These are phyloP conservation scores for Orestias chungarensis DNA, from an alignment of 2,797 vertebrate species.

Conservation along the genomic window DNA sequence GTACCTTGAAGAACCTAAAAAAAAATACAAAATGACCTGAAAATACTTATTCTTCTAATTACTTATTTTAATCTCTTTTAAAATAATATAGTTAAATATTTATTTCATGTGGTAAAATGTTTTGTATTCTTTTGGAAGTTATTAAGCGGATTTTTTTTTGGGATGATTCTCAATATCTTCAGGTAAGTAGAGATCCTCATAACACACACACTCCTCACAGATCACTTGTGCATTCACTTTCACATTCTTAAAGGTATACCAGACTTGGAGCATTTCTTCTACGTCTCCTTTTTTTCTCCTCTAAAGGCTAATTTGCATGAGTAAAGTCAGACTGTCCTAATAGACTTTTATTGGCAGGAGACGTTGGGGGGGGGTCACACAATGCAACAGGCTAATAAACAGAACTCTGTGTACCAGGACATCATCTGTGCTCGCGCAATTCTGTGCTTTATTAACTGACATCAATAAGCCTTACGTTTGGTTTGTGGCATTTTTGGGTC, in stretches of 20 bases:
- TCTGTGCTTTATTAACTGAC: not conserved
- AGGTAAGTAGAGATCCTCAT: slow-evolving; percentile 27
- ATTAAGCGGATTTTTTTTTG: not conserved
- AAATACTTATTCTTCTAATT: no score
- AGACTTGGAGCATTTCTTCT: slow-evolving; percentile 32
- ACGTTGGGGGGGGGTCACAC: slow-evolving; percentile 48
- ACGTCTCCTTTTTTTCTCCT: slow-evolving; percentile 26
- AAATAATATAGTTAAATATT: not conserved
- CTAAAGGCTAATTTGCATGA: slow-evolving; percentile 63
- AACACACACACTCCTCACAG: slow-evolving; percentile 18
- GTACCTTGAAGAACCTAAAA: not conserved
- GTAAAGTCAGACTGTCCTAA: slow-evolving; percentile 71
- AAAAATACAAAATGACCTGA: not conserved
- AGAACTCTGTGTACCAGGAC: slow-evolving; percentile 49
- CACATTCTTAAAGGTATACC: slow-evolving; percentile 39
- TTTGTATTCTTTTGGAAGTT: not conserved
- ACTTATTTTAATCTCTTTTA: no score
- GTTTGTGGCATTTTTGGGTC: slow-evolving; percentile 1
- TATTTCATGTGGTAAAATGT: not conserved
- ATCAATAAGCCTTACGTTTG: not conserved
- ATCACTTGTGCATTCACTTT: slow-evolving; percentile 33
- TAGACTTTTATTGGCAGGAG: slow-evolving; percentile 68
- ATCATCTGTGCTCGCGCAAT: slow-evolving; percentile 18
- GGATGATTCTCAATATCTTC: slow-evolving; percentile 15
- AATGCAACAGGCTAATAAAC: slow-evolving; percentile 59